Conservation (phyloP, 2,113 vertebrate genomes). For the Camarhynchus parvulus region DNA sequence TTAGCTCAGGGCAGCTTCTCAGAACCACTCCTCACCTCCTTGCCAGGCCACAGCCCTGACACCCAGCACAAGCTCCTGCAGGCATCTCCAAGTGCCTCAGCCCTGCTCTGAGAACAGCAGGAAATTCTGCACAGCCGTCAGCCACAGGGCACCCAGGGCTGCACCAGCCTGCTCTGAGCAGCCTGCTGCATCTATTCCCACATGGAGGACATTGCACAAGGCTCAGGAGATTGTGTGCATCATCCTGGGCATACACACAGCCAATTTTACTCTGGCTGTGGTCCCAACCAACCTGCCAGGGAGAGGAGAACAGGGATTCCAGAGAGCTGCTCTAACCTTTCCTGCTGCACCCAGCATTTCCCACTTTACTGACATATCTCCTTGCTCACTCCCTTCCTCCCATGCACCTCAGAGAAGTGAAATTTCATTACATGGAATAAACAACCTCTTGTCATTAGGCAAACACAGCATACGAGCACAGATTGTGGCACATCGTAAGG, state of each 20-base stretch:
- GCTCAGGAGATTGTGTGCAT: background rate
- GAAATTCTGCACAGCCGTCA: background rate
- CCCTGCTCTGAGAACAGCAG: background rate
- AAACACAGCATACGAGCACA: background rate
- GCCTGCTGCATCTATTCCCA: background rate
- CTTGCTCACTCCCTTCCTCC: background rate
- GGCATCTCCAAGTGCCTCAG: background rate
- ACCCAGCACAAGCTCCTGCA: background rate
- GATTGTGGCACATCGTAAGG: background rate
- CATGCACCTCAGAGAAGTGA: background rate
- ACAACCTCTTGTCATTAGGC: background rate
- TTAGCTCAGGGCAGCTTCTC: background rate
- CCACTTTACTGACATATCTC: background rate
- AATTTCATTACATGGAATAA: background rate
- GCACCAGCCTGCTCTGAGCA: background rate
- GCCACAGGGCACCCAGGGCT: background rate
- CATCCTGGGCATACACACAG: background rate
- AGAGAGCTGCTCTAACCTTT: background rate
- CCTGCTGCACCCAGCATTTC: rapidly evolving
- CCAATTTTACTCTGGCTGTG: background rate
- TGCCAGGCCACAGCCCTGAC: background rate
- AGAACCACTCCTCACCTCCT: background rate
- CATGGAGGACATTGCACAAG: background rate
- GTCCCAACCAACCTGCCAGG: background rate
- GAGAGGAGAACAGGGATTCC: background rate